These are phyloP conservation scores for Dryadula phaetusa DNA, from an alignment of 2,888 invertebrate genomes.

Conservation along the genomic window DNA sequence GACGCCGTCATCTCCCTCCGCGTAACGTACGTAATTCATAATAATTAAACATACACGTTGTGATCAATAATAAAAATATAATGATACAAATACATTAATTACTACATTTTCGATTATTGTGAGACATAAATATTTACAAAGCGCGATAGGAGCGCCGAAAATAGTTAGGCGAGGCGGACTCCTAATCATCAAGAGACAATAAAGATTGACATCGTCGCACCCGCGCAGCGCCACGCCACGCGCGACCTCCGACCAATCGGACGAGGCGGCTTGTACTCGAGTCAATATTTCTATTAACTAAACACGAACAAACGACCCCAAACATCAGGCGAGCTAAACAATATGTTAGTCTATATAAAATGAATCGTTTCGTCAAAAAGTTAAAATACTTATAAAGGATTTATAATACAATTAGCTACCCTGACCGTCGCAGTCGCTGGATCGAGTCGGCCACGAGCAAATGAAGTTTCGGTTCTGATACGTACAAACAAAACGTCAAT, in stretches of 20 bases:
- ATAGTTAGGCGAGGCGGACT: conserved; percentile 75
- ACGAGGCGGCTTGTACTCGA: conserved; percentile 42
- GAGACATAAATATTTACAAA: conserved; percentile 84
- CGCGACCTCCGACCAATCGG: conserved; percentile 43
- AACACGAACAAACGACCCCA: conserved; percentile 65
- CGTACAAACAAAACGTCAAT: conserved; percentile 56
- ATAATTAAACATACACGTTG: conserved; percentile 77
- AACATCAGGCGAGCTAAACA: conserved; percentile 72
- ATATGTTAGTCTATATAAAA: conserved; percentile 74
- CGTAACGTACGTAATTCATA: conserved; percentile 66
- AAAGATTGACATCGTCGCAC: conserved; percentile 45
- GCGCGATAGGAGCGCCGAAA: conserved; percentile 75
- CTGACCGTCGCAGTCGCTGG: conserved; percentile 70
- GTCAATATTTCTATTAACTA: conserved; percentile 79
- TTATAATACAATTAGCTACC: conserved; percentile 68
- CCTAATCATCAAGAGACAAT: conserved; percentile 64
- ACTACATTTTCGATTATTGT: conserved; percentile 83
- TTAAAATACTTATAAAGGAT: conserved; percentile 60
- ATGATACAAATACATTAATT: conserved; percentile 84
- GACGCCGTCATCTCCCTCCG: conserved; percentile 55
- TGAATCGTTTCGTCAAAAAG: conserved; percentile 71
- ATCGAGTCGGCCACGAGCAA: conserved; percentile 64
- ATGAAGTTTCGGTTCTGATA: conserved; percentile 50
- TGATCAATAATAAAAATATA: conserved; percentile 84
- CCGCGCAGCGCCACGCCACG: conserved; percentile 35